Base-by-base conservation (phyloP, 1,140 invertebrate species). In the Ptiloglossa arizonensis region DNA sequence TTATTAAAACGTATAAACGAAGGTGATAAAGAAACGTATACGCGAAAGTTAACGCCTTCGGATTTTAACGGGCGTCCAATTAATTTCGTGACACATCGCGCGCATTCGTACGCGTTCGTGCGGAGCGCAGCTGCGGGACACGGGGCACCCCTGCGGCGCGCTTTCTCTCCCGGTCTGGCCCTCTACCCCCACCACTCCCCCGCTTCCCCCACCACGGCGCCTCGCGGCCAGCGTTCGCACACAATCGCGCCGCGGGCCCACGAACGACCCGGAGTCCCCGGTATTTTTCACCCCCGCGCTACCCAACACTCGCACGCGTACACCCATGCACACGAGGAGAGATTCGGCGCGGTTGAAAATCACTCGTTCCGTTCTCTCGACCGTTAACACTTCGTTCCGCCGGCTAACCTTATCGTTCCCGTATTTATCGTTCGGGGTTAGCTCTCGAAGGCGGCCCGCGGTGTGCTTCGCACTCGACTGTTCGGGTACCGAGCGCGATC, bases 1-100 rank as follows among this genome's bases (percentile, higher is more conserved):
- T 80, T 80, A 84, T 76, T 84, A 80, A 83, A 84, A 80, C 56
- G 50, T 76, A 83, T 84, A 64, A 84, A 81, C 62, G 68, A 41
- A 63, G 50, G 64, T 60, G 82, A 84, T 85, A 84, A 85, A 83
- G 64, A 68, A 85, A 68, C 50, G 54, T 63, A 67, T 69, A 70
- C 57, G 64, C 74, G 84, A 82, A 84, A 81, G 74, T 82, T 79
- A 81, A 59, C 66, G 71, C 82, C 74, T 80, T 79, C 63, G 83
- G 79, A 70, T 82, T 86, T 41, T 77, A 85, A 86, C 83, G 71
- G 52, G 62, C 71, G 50, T 85, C 83, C 84, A 86, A 85, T 86
- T 86, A 86, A 86, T 86, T 86, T 82, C 63, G 74, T 69, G 82
- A 86, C 80, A 73, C 77, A 67, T 63, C 68, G 62, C 63, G 72